Conservation (phyloP, 2,113 vertebrate genomes). For the Blennius ocellaris region DNA sequence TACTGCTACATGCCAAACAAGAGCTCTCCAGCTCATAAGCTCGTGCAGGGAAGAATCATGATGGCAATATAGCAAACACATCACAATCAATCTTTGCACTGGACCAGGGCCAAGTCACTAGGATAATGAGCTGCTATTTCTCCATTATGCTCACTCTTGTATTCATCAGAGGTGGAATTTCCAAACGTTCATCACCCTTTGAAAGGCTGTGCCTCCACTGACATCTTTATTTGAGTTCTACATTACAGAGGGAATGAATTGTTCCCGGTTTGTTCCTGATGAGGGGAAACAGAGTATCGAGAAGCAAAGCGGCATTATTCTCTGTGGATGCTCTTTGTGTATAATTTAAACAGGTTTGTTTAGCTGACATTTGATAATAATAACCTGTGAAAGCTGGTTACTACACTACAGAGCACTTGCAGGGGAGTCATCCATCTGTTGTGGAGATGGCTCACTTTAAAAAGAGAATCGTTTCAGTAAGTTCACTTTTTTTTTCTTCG, state of each 20-base stretch:
- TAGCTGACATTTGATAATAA: conserved; percentile 62
- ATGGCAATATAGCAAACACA: conserved; percentile 70
- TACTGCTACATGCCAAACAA: conserved; percentile 82
- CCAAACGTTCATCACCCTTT: conserved; percentile 60
- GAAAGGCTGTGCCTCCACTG: conserved; percentile 58
- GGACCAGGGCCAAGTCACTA: conserved; percentile 69
- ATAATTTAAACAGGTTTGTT: conserved; percentile 37
- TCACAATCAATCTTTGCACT: conserved; percentile 77
- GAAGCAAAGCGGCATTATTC: neutral
- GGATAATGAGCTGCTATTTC: conserved; percentile 74
- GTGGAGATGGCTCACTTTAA: conserved; percentile 58
- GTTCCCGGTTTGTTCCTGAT: conserved; percentile 34
- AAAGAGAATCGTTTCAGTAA: conserved; percentile 31
- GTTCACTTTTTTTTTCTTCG: too few species aligned
- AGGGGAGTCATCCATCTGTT: conserved; percentile 59
- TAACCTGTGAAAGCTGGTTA: conserved; percentile 62
- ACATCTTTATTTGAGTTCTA: conserved; percentile 58
- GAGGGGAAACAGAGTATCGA: neutral
- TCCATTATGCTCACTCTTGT: conserved; percentile 63
- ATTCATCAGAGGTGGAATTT: conserved; percentile 70
- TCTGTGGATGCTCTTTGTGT: conserved; percentile 20
- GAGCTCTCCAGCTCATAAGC: conserved; percentile 75
- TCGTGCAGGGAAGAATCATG: conserved; percentile 77
- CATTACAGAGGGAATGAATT: conserved; percentile 29
- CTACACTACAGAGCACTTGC: conserved; percentile 54